A percentile compares a stretch with the other conserved stretches of the same genome.
These are phyloP conservation scores for Nerophis ophidion DNA, from an alignment of 2,113 vertebrate genomes.

Conservation along the genomic window DNA sequence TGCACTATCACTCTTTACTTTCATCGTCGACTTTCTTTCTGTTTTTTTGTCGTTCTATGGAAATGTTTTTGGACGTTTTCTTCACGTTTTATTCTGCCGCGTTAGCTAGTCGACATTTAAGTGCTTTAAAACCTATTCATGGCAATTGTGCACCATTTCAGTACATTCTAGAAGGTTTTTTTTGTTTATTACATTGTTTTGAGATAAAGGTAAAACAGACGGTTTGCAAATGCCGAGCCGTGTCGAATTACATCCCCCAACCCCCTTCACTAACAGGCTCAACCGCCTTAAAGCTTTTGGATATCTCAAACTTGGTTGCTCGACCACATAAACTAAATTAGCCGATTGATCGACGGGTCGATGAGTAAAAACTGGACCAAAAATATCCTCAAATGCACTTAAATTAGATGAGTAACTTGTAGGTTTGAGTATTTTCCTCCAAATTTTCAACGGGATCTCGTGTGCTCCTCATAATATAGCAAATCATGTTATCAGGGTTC, in stretches of 20 bases:
- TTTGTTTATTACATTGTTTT: neutral
- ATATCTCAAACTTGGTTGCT: neutral
- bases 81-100: neutral
- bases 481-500: no score
- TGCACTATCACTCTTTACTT: no score
- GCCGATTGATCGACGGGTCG: neutral
- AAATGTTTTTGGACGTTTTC: neutral
- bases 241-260: slow-evolving; percentile 57
- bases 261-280: slow-evolving; percentile 18
- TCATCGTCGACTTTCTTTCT: neutral
- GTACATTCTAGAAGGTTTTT: no score
- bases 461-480: no score
- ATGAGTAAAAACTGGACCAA: accelerated
- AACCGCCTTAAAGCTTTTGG: slow-evolving; percentile 2
- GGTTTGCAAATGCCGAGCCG: slow-evolving; percentile 32
- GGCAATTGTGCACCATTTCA: no score
- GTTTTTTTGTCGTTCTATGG: neutral
- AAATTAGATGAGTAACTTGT: neutral
- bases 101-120: neutral
- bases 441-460: no score
- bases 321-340: neutral
- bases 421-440: neutral
- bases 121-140: neutral
- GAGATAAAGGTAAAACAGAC: slow-evolving; percentile 15
- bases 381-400: accelerated